Conservation (phyloP, 2,113 vertebrate genomes). For the Burhinus bistriatus region DNA sequence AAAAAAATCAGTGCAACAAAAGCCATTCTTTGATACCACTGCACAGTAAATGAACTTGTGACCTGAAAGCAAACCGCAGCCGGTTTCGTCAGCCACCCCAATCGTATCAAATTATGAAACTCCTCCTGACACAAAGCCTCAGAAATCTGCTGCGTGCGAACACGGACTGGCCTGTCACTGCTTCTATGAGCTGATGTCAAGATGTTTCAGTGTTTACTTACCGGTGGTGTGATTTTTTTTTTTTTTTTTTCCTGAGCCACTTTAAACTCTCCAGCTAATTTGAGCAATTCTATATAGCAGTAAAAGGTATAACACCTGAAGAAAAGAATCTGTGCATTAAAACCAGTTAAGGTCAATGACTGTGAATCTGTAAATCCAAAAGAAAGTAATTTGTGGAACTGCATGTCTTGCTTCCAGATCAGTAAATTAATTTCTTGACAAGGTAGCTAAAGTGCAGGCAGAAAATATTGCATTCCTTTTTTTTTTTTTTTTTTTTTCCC, state of each 20-base stretch:
- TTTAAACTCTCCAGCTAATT: slow-evolving; percentile 57
- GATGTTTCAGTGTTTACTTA: slow-evolving; percentile 70
- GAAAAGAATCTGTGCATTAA: slow-evolving; percentile 25
- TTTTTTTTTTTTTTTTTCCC: neutral
- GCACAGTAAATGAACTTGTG: slow-evolving; percentile 81
- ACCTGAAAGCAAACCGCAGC: slow-evolving; percentile 51
- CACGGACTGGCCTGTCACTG: slow-evolving; percentile 55
- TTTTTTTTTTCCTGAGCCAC: neutral
- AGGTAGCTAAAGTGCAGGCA: slow-evolving; percentile 33
- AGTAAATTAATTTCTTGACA: slow-evolving; percentile 56
- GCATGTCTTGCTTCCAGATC: slow-evolving; percentile 64
- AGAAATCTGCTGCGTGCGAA: slow-evolving; percentile 61
- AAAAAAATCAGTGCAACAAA: slow-evolving; percentile 84
- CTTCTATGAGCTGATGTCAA: slow-evolving; percentile 69
- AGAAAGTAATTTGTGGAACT: slow-evolving; percentile 55
- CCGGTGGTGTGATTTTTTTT: slow-evolving; percentile 48
- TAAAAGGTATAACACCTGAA: slow-evolving; percentile 52
- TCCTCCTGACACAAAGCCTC: slow-evolving; percentile 64
- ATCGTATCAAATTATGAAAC: slow-evolving; percentile 56
- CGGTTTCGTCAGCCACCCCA: slow-evolving; percentile 54
- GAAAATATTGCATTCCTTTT: slow-evolving; percentile 30
- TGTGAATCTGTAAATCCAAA: slow-evolving; percentile 63
- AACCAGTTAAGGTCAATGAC: slow-evolving; percentile 39
- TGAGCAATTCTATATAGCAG: slow-evolving; percentile 61
- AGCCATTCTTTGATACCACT: slow-evolving; percentile 98